phyloP scores from a whole-genome alignment of 37 sponge, comb jelly and placozoan genomes.

The Lycopodina hypogea region DNA sequence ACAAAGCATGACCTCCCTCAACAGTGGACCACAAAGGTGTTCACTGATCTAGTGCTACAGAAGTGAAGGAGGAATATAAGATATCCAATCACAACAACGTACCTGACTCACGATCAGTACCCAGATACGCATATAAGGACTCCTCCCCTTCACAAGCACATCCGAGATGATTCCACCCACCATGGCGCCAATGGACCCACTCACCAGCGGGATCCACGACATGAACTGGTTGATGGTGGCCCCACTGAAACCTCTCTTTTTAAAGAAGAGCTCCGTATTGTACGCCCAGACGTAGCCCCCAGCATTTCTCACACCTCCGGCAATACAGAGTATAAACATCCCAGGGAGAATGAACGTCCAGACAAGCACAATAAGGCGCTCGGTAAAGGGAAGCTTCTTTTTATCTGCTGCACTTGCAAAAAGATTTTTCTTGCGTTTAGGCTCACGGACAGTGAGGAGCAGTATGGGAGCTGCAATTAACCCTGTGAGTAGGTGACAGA shows the following conservation, averaged over 20 bases:
- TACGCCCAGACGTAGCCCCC: constrained; percentile 90
- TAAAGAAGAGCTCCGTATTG: constrained; percentile 79
- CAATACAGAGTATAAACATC: constrained; percentile 69
- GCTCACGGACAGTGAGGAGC: constrained; percentile 64
- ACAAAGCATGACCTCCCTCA: too few species aligned
- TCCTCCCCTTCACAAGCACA: constrained; percentile 42
- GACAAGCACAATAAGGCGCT: constrained; percentile 1
- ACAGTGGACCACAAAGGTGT: too few species aligned
- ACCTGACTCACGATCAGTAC: constrained; percentile 83
- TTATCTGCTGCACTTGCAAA: not conserved
- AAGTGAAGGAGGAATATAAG: too few species aligned
- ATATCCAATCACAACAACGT: too few species aligned
- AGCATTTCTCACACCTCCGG: constrained; percentile 80
- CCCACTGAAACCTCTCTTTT: not conserved
- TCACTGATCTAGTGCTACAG: too few species aligned
- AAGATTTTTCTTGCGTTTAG: constrained; percentile 19
- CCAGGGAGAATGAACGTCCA: constrained; percentile 56
- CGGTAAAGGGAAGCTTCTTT: not conserved
- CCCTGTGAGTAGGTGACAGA: constrained; percentile 15
- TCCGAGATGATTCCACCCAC: constrained; percentile 80
- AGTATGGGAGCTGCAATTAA: constrained; percentile 49
- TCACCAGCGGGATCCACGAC: constrained; percentile 80
- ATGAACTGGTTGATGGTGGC: constrained; percentile 39
- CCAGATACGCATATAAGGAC: constrained; percentile 65
- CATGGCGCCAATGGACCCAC: constrained; percentile 70